Conservation (phyloP, 2,113 vertebrate genomes). For the Barnardius zonarius region DNA sequence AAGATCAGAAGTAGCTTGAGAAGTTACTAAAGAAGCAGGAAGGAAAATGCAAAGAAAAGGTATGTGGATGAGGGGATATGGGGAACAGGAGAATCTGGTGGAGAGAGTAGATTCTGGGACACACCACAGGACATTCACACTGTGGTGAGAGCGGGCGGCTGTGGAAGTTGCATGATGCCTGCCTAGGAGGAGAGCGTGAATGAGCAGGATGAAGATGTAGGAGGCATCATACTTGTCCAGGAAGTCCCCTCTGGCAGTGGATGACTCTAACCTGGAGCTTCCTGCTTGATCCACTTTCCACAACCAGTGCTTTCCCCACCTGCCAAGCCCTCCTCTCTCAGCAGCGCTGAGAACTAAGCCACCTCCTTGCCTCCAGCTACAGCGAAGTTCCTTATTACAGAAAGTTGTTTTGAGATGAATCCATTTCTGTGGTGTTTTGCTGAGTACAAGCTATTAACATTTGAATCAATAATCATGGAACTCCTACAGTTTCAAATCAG, state of each 20-base stretch:
- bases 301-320: background rate
- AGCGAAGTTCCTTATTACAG: background rate
- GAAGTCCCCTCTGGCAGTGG: background rate
- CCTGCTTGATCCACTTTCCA: background rate
- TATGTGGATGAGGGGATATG: background rate
- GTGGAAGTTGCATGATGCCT: background rate
- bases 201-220: background rate
- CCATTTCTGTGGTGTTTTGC: background rate
- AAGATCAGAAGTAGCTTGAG: background rate
- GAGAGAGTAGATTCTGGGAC: background rate
- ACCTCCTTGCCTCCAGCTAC: background rate
- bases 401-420: background rate
- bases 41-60: background rate
- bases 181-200: background rate
- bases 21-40: background rate
- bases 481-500: background rate
- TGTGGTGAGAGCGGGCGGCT: background rate
- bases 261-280: background rate
- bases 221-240: background rate
- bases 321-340: background rate
- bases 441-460: background rate
- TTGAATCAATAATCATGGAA: background rate
- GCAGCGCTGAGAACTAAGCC: background rate
- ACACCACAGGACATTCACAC: background rate
- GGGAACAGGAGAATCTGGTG: background rate